Base-by-base conservation (phyloP, 2,113 vertebrate genomes). In the Hippopotamus amphibius region DNA sequence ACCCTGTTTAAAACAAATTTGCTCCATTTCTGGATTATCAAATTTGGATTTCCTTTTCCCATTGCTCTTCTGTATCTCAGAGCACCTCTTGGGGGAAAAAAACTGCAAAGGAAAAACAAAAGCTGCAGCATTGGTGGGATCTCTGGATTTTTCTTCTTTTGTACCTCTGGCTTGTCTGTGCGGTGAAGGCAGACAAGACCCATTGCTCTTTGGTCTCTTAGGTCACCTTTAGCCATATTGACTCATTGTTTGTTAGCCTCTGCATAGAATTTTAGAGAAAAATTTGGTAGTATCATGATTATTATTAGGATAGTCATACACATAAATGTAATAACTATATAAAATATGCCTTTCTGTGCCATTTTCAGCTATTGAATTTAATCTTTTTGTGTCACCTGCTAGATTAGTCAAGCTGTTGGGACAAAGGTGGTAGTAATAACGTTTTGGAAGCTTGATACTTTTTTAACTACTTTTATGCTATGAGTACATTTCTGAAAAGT, bases 171-270 rank as follows among this genome's bases (percentile, higher is more conserved):
- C 98, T 99, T 0, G 98, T 98, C 98, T 99, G 98, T 33, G 48
- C 57, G 8, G 17, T 83, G 28, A 79, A 61, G 77, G 43, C 63
- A 91, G 65, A 50, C 98, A 98, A 86, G 98, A 99, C 98, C 99
- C 98, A 97, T 99, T 99, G 98, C 98, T 98, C 84, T 99, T 99
- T 80, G 98, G 98, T 97, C 99, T 99, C 97, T 98, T 98, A 22
- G 98, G 81, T 99, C 98, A 89, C 98, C 98, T 98, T 99, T 99
- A 98, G 98, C 98, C 98, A 98, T 99, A 71, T 97, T 99, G 65
- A 96, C 88, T 98, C 97, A 61, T 81, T 30, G 15, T 71, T 96
- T 80, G 22, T 41, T 61, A 33, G 4, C 37, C 33, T 65, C 26
- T 61, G 41, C 7, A 3, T 94, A 50, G 69, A 72, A 61, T 77